These are phyloP conservation scores for Drosophila busckii DNA, from an alignment of 1,140 invertebrate species.

Conservation along the genomic window DNA sequence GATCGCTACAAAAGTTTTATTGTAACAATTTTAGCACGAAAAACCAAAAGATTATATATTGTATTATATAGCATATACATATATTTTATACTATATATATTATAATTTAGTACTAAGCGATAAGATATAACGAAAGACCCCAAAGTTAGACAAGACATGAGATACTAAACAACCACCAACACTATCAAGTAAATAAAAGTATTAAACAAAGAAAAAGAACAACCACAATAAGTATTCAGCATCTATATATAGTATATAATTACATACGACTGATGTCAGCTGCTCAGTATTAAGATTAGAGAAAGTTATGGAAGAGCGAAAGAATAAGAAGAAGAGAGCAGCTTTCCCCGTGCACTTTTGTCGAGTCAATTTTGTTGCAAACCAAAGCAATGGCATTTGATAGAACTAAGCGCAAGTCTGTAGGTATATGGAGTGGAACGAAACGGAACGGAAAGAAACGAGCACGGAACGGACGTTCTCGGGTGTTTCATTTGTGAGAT, in stretches of 20 bases:
- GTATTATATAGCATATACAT: slow-evolving; percentile 41
- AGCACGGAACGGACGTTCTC: too few species aligned
- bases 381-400: too few species aligned
- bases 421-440: too few species aligned
- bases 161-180: not conserved
- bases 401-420: too few species aligned
- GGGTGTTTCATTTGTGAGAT: too few species aligned
- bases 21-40: slow-evolving; percentile 41
- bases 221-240: slow-evolving; percentile 2
- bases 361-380: too few species aligned
- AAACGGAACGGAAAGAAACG: too few species aligned
- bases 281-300: too few species aligned
- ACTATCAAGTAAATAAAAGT: not conserved
- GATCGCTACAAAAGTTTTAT: slow-evolving; percentile 37
- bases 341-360: too few species aligned
- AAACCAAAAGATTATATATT: slow-evolving; percentile 27
- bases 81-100: slow-evolving; percentile 23
- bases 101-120: slow-evolving; percentile 7
- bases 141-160: not conserved
- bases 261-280: too few species aligned
- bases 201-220: not conserved
- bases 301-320: too few species aligned
- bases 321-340: too few species aligned
- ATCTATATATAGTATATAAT: not conserved
- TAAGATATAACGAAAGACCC: not conserved